Conservation (phyloP, 2,888 invertebrate species). For the Brenthis daphne region DNA sequence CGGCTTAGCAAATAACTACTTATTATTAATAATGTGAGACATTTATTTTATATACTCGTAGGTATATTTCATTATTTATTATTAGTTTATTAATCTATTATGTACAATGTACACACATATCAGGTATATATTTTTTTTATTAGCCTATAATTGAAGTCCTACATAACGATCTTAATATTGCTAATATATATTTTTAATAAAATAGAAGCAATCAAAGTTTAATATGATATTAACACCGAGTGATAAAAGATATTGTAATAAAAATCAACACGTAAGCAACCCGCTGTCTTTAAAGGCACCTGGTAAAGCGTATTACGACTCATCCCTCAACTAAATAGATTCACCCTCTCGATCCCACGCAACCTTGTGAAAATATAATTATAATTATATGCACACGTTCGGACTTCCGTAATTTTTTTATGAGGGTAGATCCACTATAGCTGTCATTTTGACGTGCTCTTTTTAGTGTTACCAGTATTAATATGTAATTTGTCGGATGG, state of each 20-base stretch:
- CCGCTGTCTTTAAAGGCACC: conserved; percentile 49
- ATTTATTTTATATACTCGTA: too few species aligned
- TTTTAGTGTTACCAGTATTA: conserved; percentile 73
- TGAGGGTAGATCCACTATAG: conserved; percentile 50
- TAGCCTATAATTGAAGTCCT: too few species aligned
- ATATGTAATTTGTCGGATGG: conserved; percentile 79
- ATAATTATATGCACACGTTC: conserved; percentile 70
- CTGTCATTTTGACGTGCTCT: conserved; percentile 67
- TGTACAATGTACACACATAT: too few species aligned
- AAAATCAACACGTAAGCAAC: not conserved
- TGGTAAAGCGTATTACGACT: conserved; percentile 67
- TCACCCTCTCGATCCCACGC: conserved; percentile 61
- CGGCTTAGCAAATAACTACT: not conserved
- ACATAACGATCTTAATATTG: too few species aligned
- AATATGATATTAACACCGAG: too few species aligned
- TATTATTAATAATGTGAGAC: too few species aligned
- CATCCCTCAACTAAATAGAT: conserved; percentile 65
- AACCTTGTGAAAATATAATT: conserved; percentile 76
- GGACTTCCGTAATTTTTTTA: conserved; percentile 66
- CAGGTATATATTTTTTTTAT: too few species aligned
- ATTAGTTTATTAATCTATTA: too few species aligned
- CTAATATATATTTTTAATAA: too few species aligned
- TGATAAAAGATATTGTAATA: not conserved
- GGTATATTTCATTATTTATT: too few species aligned
- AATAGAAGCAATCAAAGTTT: too few species aligned